phyloP scores from a whole-genome alignment of 2,113 vertebrate genomes.

The Heteronetta atricapilla region DNA sequence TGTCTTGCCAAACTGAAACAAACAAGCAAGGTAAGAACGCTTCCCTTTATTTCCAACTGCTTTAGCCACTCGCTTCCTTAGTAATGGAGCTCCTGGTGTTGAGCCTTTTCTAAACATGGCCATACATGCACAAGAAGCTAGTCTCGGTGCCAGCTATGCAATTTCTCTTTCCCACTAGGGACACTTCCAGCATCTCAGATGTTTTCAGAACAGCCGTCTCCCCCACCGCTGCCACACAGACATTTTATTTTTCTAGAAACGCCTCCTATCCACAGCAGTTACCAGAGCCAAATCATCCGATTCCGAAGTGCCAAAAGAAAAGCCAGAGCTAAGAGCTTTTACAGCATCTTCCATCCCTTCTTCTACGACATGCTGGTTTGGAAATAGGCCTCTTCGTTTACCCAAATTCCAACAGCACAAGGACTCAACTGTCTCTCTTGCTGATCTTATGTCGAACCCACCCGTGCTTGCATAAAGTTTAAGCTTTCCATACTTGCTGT shows the following conservation, averaged over 20 bases:
- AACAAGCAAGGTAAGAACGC: background rate
- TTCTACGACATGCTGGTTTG: background rate
- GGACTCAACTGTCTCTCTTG: background rate
- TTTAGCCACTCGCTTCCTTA: constrained; percentile 8
- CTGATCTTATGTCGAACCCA: background rate
- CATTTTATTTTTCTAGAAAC: constrained; percentile 54
- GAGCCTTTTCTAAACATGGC: constrained; percentile 45
- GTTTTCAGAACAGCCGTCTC: constrained; percentile 52
- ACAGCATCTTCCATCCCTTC: background rate
- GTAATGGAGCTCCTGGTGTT: constrained; percentile 15
- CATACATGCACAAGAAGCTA: background rate
- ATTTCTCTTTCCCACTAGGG: constrained; percentile 51
- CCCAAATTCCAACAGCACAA: background rate
- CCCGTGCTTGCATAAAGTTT: background rate
- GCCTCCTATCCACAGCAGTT: constrained; percentile 47
- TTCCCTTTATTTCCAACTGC: background rate
- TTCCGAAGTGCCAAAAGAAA: constrained; percentile 43
- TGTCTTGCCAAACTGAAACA: background rate
- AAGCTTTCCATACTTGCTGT: background rate
- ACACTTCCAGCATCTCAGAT: constrained; percentile 53
- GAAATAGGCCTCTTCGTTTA: background rate
- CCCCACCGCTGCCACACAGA: constrained; percentile 44
- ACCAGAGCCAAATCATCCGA: constrained; percentile 51
- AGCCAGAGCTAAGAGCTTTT: constrained; percentile 40
- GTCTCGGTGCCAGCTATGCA: constrained; percentile 15